Conservation (phyloP, 2,888 invertebrate species). For the Drosophila macrospina region DNA sequence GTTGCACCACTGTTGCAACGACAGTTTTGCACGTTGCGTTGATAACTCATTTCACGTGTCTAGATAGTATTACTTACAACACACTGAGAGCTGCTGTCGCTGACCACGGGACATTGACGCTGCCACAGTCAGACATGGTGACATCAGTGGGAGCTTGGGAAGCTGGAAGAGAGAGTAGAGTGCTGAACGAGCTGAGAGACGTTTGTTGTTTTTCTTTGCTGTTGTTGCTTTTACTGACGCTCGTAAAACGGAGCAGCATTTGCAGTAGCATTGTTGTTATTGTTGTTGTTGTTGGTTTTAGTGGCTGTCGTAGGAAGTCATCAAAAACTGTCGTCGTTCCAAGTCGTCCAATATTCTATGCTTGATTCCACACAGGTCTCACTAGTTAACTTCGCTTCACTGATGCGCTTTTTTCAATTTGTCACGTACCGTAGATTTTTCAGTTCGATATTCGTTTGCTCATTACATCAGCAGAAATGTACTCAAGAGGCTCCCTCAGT, state of each 20-base stretch:
- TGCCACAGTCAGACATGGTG: slow-evolving; percentile 3
- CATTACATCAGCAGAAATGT: slow-evolving; percentile 28
- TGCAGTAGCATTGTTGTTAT: slow-evolving; percentile 42
- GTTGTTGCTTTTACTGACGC: slow-evolving; percentile 53
- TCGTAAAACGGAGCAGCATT: slow-evolving; percentile 65
- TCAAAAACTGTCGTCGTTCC: slow-evolving; percentile 62
- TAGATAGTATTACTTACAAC: slow-evolving; percentile 71
- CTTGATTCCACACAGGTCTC: slow-evolving; percentile 80
- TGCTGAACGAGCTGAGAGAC: slow-evolving; percentile 1
- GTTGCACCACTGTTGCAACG: slow-evolving; percentile 48
- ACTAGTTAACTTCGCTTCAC: slow-evolving; percentile 82
- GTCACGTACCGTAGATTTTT: slow-evolving; percentile 81
- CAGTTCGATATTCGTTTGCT: slow-evolving; percentile 61
- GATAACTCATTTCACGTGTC: slow-evolving; percentile 80
- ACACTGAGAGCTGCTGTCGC: slow-evolving; percentile 30
- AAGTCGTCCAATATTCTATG: slow-evolving; percentile 77
- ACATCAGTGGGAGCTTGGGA: slow-evolving; percentile 5
- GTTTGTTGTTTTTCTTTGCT: not conserved
- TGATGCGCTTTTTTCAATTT: slow-evolving; percentile 83
- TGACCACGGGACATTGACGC: slow-evolving; percentile 39
- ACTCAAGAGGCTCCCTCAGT: no score
- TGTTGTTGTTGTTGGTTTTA: slow-evolving; percentile 23
- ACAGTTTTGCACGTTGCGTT: slow-evolving; percentile 50
- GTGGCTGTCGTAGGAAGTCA: slow-evolving; percentile 63
- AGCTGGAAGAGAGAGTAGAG: not conserved